Percentiles rank a stretch among this genome's conserved stretches.
phyloP scores from a whole-genome alignment of 2,113 vertebrate species.

The Rhabdomys dilectus region DNA sequence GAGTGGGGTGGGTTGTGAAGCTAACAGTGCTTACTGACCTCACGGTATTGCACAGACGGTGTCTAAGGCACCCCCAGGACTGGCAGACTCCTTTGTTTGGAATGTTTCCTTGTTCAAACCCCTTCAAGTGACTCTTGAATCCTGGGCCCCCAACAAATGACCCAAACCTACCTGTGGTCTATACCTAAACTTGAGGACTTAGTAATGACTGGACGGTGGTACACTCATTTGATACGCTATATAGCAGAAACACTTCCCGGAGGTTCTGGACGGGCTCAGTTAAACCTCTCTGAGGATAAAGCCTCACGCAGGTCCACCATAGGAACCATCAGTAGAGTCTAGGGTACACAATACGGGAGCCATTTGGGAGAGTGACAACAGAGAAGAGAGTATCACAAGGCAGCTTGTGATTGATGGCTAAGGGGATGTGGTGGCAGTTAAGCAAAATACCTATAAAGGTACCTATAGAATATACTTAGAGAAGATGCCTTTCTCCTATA shows the following conservation, averaged over 20 bases:
- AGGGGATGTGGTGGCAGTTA: background rate
- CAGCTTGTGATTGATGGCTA: background rate
- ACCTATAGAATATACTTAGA: background rate
- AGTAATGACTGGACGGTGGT: background rate
- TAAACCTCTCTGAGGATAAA: background rate
- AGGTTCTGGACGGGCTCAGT: background rate
- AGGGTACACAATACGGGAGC: background rate
- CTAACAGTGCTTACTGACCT: accelerated
- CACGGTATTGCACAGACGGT: accelerated
- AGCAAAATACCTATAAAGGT: background rate
- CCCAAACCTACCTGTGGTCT: background rate
- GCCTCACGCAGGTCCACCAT: accelerated
- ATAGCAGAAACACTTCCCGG: background rate
- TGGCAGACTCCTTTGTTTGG: no score
- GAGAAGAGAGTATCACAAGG: background rate
- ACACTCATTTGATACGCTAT: background rate
- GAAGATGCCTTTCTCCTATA: background rate
- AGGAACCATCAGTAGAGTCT: background rate
- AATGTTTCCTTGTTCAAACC: background rate
- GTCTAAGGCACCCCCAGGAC: background rate
- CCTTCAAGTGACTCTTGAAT: background rate
- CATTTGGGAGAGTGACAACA: background rate
- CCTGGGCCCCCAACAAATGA: background rate
- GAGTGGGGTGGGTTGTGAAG: accelerated
- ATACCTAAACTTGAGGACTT: background rate